Evolutionary conservation across 1,140 invertebrate species (phyloP).

Genomic region (Belonocnema kinseyi): DNA sequence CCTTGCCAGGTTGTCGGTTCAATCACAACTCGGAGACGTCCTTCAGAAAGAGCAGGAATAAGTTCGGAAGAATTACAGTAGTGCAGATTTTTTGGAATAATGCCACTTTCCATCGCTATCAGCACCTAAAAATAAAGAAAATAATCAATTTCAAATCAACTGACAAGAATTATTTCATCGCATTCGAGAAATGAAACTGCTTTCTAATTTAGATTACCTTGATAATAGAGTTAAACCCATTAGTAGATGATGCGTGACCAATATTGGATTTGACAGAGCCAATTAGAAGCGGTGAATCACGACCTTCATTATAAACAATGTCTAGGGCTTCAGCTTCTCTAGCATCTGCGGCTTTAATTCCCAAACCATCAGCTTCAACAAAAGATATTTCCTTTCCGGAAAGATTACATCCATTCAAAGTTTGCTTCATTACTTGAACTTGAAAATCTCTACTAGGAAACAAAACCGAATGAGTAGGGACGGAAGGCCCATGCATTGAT

Average conservation of each 20-base stretch:
- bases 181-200: constrained; percentile 19
- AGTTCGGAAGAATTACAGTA: constrained; percentile 80
- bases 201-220: constrained; percentile 74
- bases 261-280: constrained; percentile 88
- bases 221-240: constrained; percentile 81
- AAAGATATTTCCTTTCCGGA: constrained; percentile 54
- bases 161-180: neutral
- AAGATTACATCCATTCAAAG: constrained; percentile 41
- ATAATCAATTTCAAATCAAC: no score
- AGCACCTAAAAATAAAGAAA: constrained; percentile 68
- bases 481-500: constrained; percentile 78
- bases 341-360: constrained; percentile 84
- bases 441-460: constrained; percentile 61
- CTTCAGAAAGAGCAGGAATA: constrained; percentile 79
- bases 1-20: constrained; percentile 77
- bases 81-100: constrained; percentile 82
- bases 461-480: constrained; percentile 74
- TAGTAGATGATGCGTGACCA: constrained; percentile 84
- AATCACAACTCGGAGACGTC: constrained; percentile 79
- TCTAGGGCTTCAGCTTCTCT: constrained; percentile 89
- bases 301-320: constrained; percentile 84
- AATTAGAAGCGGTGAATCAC: constrained; percentile 81
- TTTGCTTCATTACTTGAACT: constrained; percentile 41
- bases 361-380: constrained; percentile 60
- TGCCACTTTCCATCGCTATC: constrained; percentile 79